Evolutionary conservation across 2,888 invertebrate genomes (phyloP).

Genomic region (Ceriagrion tenellum): DNA sequence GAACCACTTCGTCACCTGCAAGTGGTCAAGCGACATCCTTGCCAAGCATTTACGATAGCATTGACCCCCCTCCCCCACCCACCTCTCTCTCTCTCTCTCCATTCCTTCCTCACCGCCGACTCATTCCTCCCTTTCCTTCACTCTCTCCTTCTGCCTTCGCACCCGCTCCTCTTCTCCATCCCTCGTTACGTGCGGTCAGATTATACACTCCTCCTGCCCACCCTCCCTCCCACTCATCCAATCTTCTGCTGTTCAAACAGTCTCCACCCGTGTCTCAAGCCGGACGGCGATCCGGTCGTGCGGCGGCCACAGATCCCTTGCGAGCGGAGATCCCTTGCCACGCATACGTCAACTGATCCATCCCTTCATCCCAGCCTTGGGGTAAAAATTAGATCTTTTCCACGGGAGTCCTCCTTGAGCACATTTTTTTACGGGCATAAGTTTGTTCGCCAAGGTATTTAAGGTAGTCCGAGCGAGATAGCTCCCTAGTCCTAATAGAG

Average conservation of each 20-base stretch:
- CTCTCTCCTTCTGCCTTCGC: too few species aligned
- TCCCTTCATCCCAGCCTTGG: neutral
- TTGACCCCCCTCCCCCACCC: neutral
- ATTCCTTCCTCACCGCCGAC: neutral
- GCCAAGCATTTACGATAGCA: constrained; percentile 44
- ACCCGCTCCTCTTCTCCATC: neutral
- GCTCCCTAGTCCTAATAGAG: too few species aligned
- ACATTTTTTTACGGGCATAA: too few species aligned
- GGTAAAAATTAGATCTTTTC: neutral
- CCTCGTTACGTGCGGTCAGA: neutral
- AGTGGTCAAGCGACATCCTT: constrained; percentile 37
- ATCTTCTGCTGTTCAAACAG: neutral
- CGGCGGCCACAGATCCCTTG: too few species aligned
- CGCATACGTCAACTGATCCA: neutral
- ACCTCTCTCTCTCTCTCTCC: neutral
- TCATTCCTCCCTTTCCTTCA: neutral
- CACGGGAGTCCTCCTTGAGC: too few species aligned
- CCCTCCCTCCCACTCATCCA: neutral
- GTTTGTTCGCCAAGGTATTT: too few species aligned
- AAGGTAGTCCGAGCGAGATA: too few species aligned
- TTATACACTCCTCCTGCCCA: neutral
- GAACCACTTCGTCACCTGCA: constrained; percentile 40
- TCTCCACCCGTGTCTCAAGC: too few species aligned
- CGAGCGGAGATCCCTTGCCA: too few species aligned
- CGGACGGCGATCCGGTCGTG: too few species aligned